Evolutionary conservation across 2,797 vertebrate species (phyloP), one percentile per base, ranked within the genome.

Genomic region (Helarctos malayanus): DNA sequence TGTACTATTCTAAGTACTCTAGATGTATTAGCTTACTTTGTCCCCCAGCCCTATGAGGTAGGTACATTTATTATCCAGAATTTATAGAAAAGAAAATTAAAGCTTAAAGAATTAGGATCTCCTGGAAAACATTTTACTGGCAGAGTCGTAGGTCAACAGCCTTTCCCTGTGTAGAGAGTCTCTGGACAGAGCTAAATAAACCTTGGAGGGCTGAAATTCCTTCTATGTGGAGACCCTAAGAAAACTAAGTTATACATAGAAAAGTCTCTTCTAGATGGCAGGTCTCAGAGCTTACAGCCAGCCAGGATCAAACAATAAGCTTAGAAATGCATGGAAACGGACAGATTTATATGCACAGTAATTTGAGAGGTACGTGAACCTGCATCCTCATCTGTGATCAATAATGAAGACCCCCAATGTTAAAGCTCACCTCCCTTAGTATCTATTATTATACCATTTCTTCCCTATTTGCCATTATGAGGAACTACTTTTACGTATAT

Each of bases 41-140:
- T 63, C 32, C 45, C 19, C 52, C 11, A 87, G 27, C 16, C 18
- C 23, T 84, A 10, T 15, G 13, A 78, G 11, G n/a, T 9, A 81
- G 45, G 80, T 23, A 54, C 2, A 59, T 35, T 88, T 68, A 85
- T 61, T 54, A 68, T 13, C 52, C 19, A 35, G 65, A 18, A 82
- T 59, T 81, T 79, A 73, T 7, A 61, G 32, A 47, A 94, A 68
- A 68, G 49, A 95, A 96, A 86, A 89, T 0, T 6, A 12, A 89
- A 86, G 23, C 41, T 95, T 75, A 81, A 54, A 84, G n/a, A 90
- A 97, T 35, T n/a, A n/a, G 32, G 32, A n/a, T 89, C 75, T 84
- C 59, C 69, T 75, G 6, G 11, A 68, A 95, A 96, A 81, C 3
- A 57, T 65, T 91, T 89, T 25, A 54, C 21, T 49, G 32, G 9